phyloP scores from a whole-genome alignment of 2,797 vertebrate genomes.

The Ibycter americanus region DNA sequence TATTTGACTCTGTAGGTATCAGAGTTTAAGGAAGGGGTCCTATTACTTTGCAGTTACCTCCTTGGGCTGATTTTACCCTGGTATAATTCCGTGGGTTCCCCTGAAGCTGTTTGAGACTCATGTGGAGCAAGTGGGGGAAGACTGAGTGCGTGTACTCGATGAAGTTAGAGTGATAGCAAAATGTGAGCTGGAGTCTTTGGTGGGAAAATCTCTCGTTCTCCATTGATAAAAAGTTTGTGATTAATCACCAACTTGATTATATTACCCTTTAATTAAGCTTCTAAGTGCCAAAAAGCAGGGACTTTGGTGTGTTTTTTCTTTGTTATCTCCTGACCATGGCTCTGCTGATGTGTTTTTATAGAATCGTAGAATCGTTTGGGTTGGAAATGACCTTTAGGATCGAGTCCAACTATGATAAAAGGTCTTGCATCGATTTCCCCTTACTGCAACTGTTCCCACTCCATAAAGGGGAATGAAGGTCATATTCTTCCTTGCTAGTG shows the following conservation, averaged over 20 bases:
- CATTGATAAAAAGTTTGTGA: constrained; percentile 53
- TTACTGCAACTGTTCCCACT: background rate
- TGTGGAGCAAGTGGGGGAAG: background rate
- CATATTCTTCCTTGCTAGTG: background rate
- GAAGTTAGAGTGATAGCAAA: background rate
- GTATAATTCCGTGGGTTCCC: background rate
- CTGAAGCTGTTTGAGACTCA: background rate
- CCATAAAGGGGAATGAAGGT: background rate
- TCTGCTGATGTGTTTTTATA: constrained; percentile 23
- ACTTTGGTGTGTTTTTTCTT: constrained; percentile 17
- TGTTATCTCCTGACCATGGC: background rate
- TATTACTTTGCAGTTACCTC: background rate
- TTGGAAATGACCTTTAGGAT: background rate
- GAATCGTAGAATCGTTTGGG: background rate
- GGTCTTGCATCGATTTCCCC: background rate
- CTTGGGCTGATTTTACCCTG: background rate
- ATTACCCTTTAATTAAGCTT: constrained; percentile 17
- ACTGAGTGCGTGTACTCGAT: background rate
- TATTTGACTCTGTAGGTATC: background rate
- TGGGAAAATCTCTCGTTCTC: background rate
- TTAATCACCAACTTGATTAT: constrained; percentile 17
- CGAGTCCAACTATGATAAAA: background rate
- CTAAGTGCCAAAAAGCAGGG: background rate
- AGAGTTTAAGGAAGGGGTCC: background rate
- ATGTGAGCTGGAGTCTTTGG: background rate